Conservation (phyloP, 1,140 invertebrate genomes). For the Magallana ariakensis region DNA sequence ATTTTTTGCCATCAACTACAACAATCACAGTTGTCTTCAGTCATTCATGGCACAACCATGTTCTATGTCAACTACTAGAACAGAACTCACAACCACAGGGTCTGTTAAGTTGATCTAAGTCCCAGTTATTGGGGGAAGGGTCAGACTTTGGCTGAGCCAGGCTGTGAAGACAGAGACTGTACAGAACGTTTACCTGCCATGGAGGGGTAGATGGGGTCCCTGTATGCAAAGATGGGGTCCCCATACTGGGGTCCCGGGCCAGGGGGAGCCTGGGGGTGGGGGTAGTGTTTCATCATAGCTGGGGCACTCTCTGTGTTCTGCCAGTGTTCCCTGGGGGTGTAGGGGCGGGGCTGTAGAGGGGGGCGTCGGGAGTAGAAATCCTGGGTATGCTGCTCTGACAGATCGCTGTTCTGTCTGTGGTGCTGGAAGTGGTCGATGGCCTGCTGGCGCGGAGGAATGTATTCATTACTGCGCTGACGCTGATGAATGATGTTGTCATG, state of each 20-base stretch:
- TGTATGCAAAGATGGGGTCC: slow-evolving; percentile 54
- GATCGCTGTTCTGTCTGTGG: slow-evolving; percentile 54
- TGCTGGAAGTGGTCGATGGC: slow-evolving; percentile 42
- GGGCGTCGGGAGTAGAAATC: slow-evolving; percentile 18
- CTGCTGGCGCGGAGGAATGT: slow-evolving; percentile 28
- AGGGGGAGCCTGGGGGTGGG: slow-evolving; percentile 39
- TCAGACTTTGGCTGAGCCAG: slow-evolving; percentile 62
- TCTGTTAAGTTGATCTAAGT: no score
- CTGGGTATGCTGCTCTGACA: slow-evolving; percentile 25
- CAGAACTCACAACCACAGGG: no score
- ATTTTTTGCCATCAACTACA: no score
- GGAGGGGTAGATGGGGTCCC: slow-evolving; percentile 55
- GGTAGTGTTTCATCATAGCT: neutral
- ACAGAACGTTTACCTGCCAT: slow-evolving; percentile 56
- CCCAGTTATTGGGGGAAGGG: neutral
- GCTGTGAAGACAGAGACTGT: slow-evolving; percentile 49
- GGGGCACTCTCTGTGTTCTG: slow-evolving; percentile 17
- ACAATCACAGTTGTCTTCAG: no score
- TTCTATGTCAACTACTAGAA: no score
- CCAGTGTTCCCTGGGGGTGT: slow-evolving; percentile 51
- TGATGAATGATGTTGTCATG: slow-evolving; percentile 38
- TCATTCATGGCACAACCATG: no score
- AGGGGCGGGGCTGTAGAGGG: neutral
- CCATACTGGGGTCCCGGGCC: slow-evolving; percentile 41
- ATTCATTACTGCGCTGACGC: slow-evolving; percentile 43